These are phyloP conservation scores for Brachirus orientalis DNA, from an alignment of 2,113 vertebrate species.

Conservation along the genomic window DNA sequence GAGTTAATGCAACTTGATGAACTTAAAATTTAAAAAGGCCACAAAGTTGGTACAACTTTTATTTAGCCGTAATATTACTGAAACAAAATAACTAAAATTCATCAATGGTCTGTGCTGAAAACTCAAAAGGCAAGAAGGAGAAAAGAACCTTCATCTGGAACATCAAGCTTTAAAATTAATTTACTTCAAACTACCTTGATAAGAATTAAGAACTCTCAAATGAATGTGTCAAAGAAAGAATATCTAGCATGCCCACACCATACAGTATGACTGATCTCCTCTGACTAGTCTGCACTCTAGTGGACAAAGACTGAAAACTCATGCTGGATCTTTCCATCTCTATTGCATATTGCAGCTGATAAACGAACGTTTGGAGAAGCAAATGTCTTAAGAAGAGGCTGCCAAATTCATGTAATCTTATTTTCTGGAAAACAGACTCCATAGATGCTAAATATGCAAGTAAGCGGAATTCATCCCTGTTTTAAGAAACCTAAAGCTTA, in stretches of 20 bases:
- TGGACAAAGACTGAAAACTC: constrained; percentile 54
- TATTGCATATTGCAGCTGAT: no score
- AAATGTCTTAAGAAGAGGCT: no score
- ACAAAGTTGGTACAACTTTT: background rate
- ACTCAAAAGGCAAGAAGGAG: background rate
- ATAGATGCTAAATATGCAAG: no score
- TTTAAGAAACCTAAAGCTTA: no score
- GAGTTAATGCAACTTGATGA: background rate
- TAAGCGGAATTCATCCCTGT: no score
- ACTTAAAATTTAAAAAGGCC: background rate
- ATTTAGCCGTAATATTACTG: no score
- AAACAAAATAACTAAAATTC: no score
- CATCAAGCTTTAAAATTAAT: background rate
- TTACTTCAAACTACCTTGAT: background rate
- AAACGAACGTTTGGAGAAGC: no score
- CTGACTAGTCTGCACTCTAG: constrained; percentile 72
- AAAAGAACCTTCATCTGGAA: no score
- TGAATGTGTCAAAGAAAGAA: background rate
- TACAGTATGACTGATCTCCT: constrained; percentile 13
- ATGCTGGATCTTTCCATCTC: background rate
- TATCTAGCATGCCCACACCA: background rate
- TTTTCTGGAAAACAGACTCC: no score
- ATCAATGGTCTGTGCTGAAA: background rate
- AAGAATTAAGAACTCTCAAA: background rate
- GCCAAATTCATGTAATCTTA: no score